These are phyloP conservation scores for Zaprionus nigranus DNA, from an alignment of 1,140 invertebrate species.

Conservation along the genomic window DNA sequence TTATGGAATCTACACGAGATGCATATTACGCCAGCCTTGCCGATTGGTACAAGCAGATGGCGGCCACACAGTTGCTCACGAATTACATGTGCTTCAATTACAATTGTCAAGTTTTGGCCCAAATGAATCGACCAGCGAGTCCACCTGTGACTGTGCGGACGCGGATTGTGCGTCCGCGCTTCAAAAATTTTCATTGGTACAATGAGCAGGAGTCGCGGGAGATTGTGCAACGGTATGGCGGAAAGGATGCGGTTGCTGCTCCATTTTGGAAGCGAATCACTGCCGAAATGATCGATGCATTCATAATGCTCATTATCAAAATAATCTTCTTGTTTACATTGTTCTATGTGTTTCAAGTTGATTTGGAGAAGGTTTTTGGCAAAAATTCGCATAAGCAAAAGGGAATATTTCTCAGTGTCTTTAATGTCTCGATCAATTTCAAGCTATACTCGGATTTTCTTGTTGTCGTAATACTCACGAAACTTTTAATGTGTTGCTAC, in stretches of 20 bases:
- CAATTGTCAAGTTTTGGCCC: background rate
- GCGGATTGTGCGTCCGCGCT: background rate
- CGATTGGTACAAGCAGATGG: background rate
- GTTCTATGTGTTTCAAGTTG: slow-evolving; percentile 88
- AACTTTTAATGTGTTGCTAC: slow-evolving; percentile 53
- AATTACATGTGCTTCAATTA: slow-evolving; percentile 4
- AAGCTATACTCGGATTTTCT: slow-evolving; percentile 43
- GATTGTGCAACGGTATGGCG: background rate
- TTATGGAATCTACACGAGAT: background rate
- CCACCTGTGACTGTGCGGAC: background rate
- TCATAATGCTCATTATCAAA: slow-evolving; percentile 92
- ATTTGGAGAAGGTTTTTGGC: slow-evolving; percentile 32
- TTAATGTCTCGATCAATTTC: slow-evolving; percentile 38
- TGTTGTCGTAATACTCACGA: slow-evolving; percentile 43
- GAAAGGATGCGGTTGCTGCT: background rate
- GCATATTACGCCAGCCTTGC: slow-evolving; percentile 12
- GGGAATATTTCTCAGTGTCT: slow-evolving; percentile 21
- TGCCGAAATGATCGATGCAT: slow-evolving; percentile 13
- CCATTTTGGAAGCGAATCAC: slow-evolving; percentile 23
- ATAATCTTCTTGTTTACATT: slow-evolving; percentile 90
- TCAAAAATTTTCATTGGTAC: background rate
- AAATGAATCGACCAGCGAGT: background rate
- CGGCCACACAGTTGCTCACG: background rate
- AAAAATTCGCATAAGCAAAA: slow-evolving; percentile 35
- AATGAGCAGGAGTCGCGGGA: background rate